phyloP scores from a whole-genome alignment of 2,113 vertebrate genomes.

The Lasiurus cinereus region DNA sequence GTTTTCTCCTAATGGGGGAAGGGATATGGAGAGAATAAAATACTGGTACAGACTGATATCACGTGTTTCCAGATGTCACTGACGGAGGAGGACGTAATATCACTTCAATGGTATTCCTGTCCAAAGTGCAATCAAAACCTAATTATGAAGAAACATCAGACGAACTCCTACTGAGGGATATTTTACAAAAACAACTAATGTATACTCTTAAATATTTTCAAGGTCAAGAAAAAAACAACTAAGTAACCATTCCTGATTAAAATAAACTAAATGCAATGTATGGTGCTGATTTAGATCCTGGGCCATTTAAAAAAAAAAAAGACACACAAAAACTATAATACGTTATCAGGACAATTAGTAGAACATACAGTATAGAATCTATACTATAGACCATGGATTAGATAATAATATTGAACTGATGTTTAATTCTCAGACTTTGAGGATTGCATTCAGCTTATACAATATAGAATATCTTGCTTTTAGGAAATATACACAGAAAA shows the following conservation, averaged over 20 bases:
- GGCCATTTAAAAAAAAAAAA: not conserved
- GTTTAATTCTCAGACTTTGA: conserved; percentile 7
- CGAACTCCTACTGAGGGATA: not conserved
- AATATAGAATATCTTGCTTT: not conserved
- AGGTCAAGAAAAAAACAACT: not conserved
- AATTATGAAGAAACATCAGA: not conserved
- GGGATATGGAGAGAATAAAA: not conserved
- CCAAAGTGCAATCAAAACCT: not conserved
- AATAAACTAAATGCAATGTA: not conserved
- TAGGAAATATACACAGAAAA: not conserved
- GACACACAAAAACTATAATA: not conserved
- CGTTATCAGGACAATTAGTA: not conserved
- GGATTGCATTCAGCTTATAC: not conserved
- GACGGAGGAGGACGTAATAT: not conserved
- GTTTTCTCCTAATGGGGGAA: not conserved
- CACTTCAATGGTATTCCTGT: not conserved
- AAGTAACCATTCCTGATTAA: not conserved
- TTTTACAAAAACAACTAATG: not conserved
- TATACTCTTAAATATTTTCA: not conserved
- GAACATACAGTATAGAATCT: not conserved
- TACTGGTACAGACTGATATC: not conserved
- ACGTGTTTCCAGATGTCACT: not conserved
- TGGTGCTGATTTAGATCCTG: not conserved
- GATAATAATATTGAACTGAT: not conserved
- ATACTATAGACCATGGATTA: not conserved